Evolutionary conservation across 2,797 vertebrate species (phyloP).

Genomic region (Masticophis lateralis): DNA sequence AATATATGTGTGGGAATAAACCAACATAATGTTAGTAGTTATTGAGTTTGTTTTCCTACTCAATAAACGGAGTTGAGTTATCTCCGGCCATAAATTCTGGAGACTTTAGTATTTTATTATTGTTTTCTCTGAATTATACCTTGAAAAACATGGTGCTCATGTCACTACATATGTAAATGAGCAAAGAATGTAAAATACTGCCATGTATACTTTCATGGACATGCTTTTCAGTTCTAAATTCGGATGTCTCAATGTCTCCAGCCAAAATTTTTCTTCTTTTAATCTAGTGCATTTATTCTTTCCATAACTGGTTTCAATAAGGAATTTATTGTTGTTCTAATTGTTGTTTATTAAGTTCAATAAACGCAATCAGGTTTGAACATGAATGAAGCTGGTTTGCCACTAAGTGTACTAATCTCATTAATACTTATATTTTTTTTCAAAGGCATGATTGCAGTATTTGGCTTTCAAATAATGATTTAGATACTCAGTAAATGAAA

Average conservation of each 20-base stretch:
- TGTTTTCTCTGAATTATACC: background rate
- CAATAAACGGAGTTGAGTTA: background rate
- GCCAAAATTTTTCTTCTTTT: constrained; percentile 28
- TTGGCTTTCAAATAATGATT: background rate
- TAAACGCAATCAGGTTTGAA: constrained; percentile 4
- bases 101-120: background rate
- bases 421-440: constrained; percentile 22
- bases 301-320: constrained; percentile 32
- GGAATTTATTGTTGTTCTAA: constrained; percentile 22
- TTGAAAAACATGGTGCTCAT: background rate
- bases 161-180: background rate
- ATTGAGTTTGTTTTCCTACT: background rate
- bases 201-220: background rate
- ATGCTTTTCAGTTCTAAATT: background rate
- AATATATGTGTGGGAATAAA: background rate
- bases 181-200: background rate
- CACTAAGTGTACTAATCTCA: constrained; percentile 22
- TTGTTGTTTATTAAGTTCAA: too few relatives aligned
- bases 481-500: background rate
- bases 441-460: background rate
- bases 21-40: background rate
- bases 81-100: background rate
- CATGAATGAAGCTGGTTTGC: constrained; percentile 34
- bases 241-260: background rate
- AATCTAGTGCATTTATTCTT: constrained; percentile 31